These are phyloP conservation scores for Loxodonta africana DNA, from an alignment of 2,113 vertebrate species.

Conservation along the genomic window DNA sequence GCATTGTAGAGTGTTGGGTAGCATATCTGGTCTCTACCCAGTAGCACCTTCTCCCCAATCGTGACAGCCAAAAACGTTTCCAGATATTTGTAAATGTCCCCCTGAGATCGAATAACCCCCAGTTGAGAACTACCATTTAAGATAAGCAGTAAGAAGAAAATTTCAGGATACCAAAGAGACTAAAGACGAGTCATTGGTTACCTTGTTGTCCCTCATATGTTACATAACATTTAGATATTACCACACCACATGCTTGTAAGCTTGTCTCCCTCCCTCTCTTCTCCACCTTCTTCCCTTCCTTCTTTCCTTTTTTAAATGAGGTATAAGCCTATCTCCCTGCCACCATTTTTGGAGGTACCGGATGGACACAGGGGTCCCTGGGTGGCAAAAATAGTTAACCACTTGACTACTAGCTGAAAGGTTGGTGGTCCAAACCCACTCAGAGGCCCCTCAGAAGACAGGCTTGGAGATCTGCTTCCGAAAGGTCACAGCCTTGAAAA, in stretches of 20 bases:
- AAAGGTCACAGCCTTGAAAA: too few species aligned
- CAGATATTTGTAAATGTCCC: neutral
- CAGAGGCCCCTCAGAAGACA: too few species aligned
- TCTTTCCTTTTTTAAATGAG: neutral
- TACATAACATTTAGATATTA: neutral
- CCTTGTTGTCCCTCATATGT: neutral
- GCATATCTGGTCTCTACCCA: too few species aligned
- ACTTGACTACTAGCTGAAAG: too few species aligned
- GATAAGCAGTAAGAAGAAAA: neutral
- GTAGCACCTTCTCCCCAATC: neutral
- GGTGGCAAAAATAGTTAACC: too few species aligned
- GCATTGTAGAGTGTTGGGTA: too few species aligned
- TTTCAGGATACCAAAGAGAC: neutral
- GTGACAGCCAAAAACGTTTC: neutral
- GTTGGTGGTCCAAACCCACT: too few species aligned
- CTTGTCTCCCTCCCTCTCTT: neutral
- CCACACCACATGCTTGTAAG: neutral
- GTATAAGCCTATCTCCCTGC: neutral
- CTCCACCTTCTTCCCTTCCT: neutral
- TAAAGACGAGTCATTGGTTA: neutral
- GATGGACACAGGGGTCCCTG: neutral
- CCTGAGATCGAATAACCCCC: too few species aligned
- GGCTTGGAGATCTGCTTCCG: too few species aligned
- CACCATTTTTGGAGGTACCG: neutral
- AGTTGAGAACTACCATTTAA: neutral